A percentile compares a stretch with the other conserved stretches of the same genome.
Evolutionary conservation across 2,113 vertebrate genomes (phyloP).

Genomic region (Hyaena hyaena): DNA sequence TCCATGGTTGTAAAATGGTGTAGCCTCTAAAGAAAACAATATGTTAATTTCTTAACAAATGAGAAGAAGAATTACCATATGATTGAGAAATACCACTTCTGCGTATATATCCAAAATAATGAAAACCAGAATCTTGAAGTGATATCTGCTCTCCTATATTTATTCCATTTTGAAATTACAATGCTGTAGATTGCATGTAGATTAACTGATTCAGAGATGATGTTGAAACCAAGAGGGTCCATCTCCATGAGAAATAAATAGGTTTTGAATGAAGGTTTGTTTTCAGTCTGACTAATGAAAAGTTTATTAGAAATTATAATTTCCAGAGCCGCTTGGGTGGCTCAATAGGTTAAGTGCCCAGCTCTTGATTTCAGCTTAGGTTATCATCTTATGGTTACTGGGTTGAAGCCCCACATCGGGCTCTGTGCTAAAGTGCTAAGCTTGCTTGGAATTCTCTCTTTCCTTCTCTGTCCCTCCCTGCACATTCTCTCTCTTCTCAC

Average conservation of each 20-base stretch:
- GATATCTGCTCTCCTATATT: not conserved
- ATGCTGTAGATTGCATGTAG: not conserved
- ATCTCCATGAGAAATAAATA: not conserved
- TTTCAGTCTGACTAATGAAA: not conserved
- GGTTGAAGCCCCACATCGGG: no score
- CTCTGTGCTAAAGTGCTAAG: no score
- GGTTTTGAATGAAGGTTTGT: not conserved
- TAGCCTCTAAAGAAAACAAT: not conserved
- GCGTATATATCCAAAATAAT: not conserved
- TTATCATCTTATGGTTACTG: no score
- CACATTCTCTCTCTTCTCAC: no score
- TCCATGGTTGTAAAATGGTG: not conserved
- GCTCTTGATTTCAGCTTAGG: no score
- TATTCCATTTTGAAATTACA: not conserved
- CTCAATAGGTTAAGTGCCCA: no score
- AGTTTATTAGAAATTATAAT: constrained; percentile 2
- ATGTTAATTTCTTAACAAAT: not conserved
- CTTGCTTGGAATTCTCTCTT: no score
- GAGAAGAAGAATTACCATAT: not conserved
- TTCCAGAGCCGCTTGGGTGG: not conserved
- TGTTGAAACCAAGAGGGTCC: not conserved
- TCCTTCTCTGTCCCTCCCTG: no score
- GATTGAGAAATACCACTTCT: not conserved
- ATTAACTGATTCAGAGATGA: constrained; percentile 15
- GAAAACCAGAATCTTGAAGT: not conserved